Evolutionary conservation across 2,797 vertebrate species (phyloP).

Genomic region (Anguilla megastoma): DNA sequence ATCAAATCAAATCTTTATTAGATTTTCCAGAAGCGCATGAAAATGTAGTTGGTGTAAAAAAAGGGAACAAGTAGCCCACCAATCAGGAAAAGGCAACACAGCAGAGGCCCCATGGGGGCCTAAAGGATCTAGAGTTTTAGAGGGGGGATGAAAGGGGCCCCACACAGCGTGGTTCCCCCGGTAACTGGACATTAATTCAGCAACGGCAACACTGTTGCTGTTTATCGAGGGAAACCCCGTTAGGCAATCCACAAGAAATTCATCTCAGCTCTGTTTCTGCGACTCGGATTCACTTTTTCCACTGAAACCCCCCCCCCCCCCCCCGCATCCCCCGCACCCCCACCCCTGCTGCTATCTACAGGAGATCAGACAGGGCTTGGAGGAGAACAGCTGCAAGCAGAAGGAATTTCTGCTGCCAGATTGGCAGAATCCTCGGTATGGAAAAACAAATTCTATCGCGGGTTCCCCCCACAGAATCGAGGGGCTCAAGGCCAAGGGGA

Average conservation of each 20-base stretch:
- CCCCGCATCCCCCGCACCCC: slow-evolving; percentile 53
- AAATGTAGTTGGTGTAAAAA: slow-evolving; percentile 22
- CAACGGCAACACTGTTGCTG: slow-evolving; percentile 71
- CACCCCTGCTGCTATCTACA: slow-evolving; percentile 74
- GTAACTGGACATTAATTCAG: slow-evolving; percentile 63
- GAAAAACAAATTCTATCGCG: slow-evolving; percentile 78
- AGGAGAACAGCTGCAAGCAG: slow-evolving; percentile 78
- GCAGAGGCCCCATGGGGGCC: neutral
- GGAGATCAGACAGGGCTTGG: slow-evolving; percentile 74
- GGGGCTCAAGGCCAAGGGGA: slow-evolving; percentile 73
- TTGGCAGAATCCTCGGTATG: slow-evolving; percentile 75
- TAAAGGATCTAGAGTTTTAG: slow-evolving; percentile 24
- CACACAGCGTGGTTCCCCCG: slow-evolving; percentile 46
- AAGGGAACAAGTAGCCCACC: neutral
- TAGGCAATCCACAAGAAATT: slow-evolving; percentile 72
- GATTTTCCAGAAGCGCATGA: slow-evolving; percentile 47
- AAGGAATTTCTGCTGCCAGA: slow-evolving; percentile 73
- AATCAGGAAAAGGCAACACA: slow-evolving; percentile 29
- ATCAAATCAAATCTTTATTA: slow-evolving; percentile 43
- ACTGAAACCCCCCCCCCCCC: slow-evolving; percentile 50
- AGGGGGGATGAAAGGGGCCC: slow-evolving; percentile 56
- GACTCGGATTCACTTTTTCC: slow-evolving; percentile 79
- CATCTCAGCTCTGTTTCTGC: slow-evolving; percentile 62
- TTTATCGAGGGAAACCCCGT: slow-evolving; percentile 85
- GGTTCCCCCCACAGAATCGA: slow-evolving; percentile 78